Percentiles rank a stretch among this genome's conserved stretches.
phyloP scores from a whole-genome alignment of 2,888 invertebrate species.

The Trissonchulus sp. region DNA sequence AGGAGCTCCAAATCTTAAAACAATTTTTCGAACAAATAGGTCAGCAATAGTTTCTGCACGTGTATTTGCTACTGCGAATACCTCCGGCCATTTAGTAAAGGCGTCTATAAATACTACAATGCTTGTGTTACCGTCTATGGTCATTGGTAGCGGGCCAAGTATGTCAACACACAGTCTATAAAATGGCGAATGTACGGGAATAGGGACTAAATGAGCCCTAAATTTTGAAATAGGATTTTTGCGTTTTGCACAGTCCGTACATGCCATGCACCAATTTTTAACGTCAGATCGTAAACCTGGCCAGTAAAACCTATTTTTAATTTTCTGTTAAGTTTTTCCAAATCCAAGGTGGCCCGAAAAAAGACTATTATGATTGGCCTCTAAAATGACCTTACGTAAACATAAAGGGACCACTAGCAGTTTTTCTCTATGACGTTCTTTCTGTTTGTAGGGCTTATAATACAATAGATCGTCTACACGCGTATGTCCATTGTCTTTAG shows the following conservation, averaged over 20 bases:
- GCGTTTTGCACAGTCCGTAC: conserved; percentile 34
- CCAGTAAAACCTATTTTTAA: conserved; percentile 37
- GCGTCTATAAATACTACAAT: conserved; percentile 37
- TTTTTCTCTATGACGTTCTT: no score
- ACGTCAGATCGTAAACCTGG: conserved; percentile 34
- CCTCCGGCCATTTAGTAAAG: conserved; percentile 39
- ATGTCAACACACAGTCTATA: conserved; percentile 38
- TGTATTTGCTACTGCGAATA: conserved; percentile 46
- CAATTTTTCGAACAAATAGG: conserved; percentile 20
- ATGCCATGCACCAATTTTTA: conserved; percentile 27
- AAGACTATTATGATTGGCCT: no score
- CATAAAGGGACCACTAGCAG: no score
- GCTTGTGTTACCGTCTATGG: conserved; percentile 36
- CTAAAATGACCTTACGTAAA: no score
- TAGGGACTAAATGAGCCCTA: conserved; percentile 29
- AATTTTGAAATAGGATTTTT: conserved; percentile 28
- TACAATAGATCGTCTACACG: no score
- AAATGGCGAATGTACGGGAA: conserved; percentile 36
- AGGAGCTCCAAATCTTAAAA: not conserved
- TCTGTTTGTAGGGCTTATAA: no score
- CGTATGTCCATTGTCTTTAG: no score
- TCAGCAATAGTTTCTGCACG: conserved; percentile 45
- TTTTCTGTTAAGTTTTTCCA: conserved; percentile 31
- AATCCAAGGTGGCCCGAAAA: no score
- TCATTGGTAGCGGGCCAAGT: conserved; percentile 39